Evolutionary conservation across 35 echinoderm and acorn worm species (phyloP).

Genomic region (Patiria miniata): DNA sequence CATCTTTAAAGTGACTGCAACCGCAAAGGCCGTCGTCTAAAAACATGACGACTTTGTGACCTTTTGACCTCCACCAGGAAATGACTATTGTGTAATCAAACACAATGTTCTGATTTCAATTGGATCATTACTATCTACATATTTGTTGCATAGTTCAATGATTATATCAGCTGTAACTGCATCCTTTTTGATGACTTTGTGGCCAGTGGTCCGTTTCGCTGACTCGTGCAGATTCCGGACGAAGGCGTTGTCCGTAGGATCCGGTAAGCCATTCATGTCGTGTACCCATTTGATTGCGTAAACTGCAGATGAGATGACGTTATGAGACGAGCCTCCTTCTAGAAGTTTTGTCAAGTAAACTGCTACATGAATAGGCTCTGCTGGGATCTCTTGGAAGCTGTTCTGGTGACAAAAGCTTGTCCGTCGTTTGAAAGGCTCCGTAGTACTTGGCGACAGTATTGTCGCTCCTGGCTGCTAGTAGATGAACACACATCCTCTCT

Average conservation of each 20-base stretch:
- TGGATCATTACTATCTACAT: too few relatives aligned
- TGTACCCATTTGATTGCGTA: neutral
- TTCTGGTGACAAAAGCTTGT: too few relatives aligned
- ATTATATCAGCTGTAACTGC: too few relatives aligned
- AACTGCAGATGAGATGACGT: neutral
- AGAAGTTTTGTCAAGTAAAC: slow-evolving; percentile 2
- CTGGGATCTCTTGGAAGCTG: neutral
- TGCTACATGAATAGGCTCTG: neutral
- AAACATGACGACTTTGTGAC: slow-evolving; percentile 20
- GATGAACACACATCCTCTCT: neutral
- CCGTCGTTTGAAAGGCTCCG: neutral
- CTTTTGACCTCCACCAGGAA: neutral
- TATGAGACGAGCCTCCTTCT: neutral
- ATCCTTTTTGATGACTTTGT: too few relatives aligned
- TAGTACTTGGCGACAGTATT: neutral
- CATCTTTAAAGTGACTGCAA: neutral
- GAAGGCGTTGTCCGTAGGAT: too few relatives aligned
- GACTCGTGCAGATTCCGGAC: too few relatives aligned
- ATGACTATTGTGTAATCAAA: too few relatives aligned
- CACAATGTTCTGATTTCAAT: too few relatives aligned
- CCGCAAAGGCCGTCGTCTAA: slow-evolving; percentile 32
- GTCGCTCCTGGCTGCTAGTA: neutral
- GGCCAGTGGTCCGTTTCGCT: too few relatives aligned
- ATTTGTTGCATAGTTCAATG: too few relatives aligned
- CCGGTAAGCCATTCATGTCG: neutral